A percentile compares a stretch with the other conserved stretches of the same genome.
These are phyloP conservation scores for Cephonodes hylas DNA, from an alignment of 2,888 invertebrate genomes.

Conservation along the genomic window DNA sequence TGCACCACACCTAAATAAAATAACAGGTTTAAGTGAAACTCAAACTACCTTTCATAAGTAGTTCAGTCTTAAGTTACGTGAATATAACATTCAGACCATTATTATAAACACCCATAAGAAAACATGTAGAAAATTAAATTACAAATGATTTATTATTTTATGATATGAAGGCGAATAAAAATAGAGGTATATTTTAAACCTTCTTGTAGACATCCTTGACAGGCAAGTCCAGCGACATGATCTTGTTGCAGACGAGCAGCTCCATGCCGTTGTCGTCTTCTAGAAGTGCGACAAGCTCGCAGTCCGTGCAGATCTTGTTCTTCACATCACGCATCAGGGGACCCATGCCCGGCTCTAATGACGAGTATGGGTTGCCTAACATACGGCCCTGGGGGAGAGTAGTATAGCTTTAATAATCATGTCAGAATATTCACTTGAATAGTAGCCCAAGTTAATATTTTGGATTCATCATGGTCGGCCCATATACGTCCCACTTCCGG, in stretches of 20 bases:
- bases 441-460: too few relatives aligned
- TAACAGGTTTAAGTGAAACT: background rate
- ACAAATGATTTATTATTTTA: background rate
- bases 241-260: slow-evolving; percentile 97
- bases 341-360: slow-evolving; percentile 95
- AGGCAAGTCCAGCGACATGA: slow-evolving; percentile 97
- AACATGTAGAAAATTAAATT: background rate
- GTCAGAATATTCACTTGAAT: too few relatives aligned
- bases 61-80: too few relatives aligned
- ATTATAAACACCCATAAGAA: slow-evolving; percentile 85
- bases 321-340: slow-evolving; percentile 99
- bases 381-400: slow-evolving; percentile 88
- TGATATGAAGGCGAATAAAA: background rate
- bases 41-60: background rate
- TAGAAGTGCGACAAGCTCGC: slow-evolving; percentile 97
- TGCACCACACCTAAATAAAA: slow-evolving; percentile 87
- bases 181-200: too few relatives aligned
- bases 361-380: slow-evolving; percentile 99
- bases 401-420: too few relatives aligned
- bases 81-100: too few relatives aligned
- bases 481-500: too few relatives aligned
- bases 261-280: slow-evolving; percentile 99
- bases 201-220: slow-evolving; percentile 95
- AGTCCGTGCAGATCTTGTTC: slow-evolving; percentile 99
- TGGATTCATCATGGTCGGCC: too few relatives aligned